Evolutionary conservation across 2,113 vertebrate genomes (phyloP).

Genomic region (Leptosomus discolor): DNA sequence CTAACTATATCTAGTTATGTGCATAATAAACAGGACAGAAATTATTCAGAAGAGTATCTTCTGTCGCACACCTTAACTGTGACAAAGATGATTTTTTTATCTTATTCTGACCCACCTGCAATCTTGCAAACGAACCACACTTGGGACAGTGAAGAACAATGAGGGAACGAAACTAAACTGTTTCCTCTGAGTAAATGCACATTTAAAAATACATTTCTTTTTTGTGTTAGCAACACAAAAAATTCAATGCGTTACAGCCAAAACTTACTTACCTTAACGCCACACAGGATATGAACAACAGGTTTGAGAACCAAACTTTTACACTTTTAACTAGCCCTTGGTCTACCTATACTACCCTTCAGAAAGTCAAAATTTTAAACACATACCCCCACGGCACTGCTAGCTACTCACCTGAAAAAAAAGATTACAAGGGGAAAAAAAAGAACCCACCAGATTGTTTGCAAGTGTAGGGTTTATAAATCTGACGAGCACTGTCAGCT

Average conservation of each 20-base stretch:
- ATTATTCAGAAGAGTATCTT: not conserved
- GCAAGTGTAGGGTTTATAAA: accelerated
- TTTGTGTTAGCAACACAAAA: not conserved
- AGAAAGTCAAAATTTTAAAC: not conserved
- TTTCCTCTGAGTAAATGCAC: not conserved
- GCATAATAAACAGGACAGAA: not conserved
- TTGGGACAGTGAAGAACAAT: accelerated
- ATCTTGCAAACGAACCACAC: not conserved
- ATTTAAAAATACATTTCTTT: not conserved
- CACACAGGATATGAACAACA: not conserved
- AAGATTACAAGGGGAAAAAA: not conserved
- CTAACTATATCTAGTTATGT: not conserved
- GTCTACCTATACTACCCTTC: not conserved
- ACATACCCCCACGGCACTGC: accelerated
- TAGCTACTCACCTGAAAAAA: too few relatives aligned
- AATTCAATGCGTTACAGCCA: not conserved
- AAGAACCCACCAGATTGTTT: accelerated
- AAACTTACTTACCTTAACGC: not conserved
- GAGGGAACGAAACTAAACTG: not conserved
- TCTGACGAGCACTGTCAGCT: accelerated
- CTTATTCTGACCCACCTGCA: not conserved
- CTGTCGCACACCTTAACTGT: not conserved
- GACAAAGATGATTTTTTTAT: not conserved
- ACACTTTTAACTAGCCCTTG: not conserved
- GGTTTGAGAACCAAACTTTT: not conserved